A percentile compares a stretch with the other conserved stretches of the same genome.
Conservation (phyloP, 2,797 vertebrate genomes). For the Rallus crepitans region DNA sequence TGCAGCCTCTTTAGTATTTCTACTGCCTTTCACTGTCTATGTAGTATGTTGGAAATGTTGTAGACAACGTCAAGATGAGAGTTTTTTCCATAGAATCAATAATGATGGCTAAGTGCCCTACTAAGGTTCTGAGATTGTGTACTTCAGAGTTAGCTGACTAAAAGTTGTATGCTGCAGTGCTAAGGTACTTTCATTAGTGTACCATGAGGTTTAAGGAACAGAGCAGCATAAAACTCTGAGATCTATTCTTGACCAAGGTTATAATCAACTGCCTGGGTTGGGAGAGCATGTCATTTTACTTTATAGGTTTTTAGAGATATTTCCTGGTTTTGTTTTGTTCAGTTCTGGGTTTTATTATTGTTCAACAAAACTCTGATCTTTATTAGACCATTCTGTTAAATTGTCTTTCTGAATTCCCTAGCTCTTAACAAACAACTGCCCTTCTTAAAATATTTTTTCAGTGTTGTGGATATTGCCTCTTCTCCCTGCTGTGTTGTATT, state of each 20-base stretch:
- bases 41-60: not conserved
- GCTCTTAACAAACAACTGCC: constrained; percentile 19
- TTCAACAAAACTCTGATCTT: constrained; percentile 29
- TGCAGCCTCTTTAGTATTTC: not conserved
- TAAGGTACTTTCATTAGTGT: not conserved
- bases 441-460: constrained; percentile 41
- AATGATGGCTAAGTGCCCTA: not conserved
- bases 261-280: not conserved
- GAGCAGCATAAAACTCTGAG: not conserved
- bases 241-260: not conserved
- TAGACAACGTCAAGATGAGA: not conserved
- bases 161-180: not conserved
- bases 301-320: not conserved
- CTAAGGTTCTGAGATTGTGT: not conserved
- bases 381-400: constrained; percentile 40
- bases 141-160: not conserved
- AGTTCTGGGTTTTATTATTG: not conserved
- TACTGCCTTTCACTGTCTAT: not conserved
- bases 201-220: not conserved
- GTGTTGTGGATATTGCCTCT: constrained; percentile 10
- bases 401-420: constrained; percentile 18
- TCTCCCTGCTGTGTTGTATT: constrained; percentile 33
- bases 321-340: not conserved
- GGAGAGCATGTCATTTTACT: not conserved
- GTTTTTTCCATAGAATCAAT: not conserved